Base-by-base conservation (phyloP, 2,113 vertebrate genomes). In the Arizona elegans region DNA sequence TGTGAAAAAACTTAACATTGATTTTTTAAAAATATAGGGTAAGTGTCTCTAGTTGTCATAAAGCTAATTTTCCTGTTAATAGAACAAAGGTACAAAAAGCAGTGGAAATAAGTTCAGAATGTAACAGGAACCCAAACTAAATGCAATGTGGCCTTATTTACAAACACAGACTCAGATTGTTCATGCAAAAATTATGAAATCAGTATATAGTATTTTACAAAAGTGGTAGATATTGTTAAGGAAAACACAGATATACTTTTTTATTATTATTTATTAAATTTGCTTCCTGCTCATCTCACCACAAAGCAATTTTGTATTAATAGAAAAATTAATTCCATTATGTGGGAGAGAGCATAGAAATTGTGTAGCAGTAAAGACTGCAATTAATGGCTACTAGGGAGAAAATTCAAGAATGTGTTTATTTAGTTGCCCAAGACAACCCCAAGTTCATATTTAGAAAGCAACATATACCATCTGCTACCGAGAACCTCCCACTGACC, bases 1-100 rank as follows among this genome's bases (percentile, higher is more conserved):
- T 38, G 12, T n/a, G 43, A 43, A 59, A 53, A 92, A 88, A 53
- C 53, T 52, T 13, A 88, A 33, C 47, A 89, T 89, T 75, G 65
- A 89, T 92, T 81, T 92, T 81, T 75, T n/a, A 38, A 75, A 38
- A 29, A 17, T 33, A 89, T 47, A 81, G 1, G 19, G 13, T 50
- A 19, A 89, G 52, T 15, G 81, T 88, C 89, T 26, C 38, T 47
- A 56, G 89, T 56, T 47, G 87, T 62, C 19, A 55, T 75, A 89
- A 89, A 89, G 47, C 24, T 50, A 81, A 92, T 92, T 89, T 92
- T 81, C 52, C 53, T 92, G 53, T 87, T 87, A 92, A 81, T 47
- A 81, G 87, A 92, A 89, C 56, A 92, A 92, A 87, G 47, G 52
- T 50, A 81, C 26, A 56, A 81, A 92, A 92, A 89, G 53, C 52